Base-by-base conservation (phyloP, 2,888 invertebrate species). In the Dysmachus trigonus region DNA sequence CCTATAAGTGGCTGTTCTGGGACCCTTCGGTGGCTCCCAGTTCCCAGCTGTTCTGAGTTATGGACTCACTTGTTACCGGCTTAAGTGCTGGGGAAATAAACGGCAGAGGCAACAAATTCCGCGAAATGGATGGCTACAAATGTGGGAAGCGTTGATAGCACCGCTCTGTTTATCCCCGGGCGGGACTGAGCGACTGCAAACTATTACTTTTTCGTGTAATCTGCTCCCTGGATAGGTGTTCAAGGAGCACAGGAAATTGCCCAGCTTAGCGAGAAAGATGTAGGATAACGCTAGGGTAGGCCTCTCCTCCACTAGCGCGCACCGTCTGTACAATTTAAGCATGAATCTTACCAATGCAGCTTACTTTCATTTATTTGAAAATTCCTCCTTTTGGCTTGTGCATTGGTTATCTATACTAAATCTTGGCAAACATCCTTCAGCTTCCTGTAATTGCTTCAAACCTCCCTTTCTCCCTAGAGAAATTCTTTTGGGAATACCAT, bases 31-130 rank as follows among this genome's bases (percentile, higher is more conserved):
- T n/a, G 4, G 38, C 38, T 41, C 38, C 13, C 27, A 79, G 41
- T 2, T 22, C 27, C 27, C 79, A 35, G 73, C 47, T 18, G 79
- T 79, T 41, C 30, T 51, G 41, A 79, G 79, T 79, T 79, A 79
- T 79, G 41, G 41, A 51, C 79, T 76, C 47, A 47, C 79, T 79
- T 76, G 76, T 51, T 79, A 51, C 79, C 51, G 22, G 30, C 76
- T 18, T 41, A 76, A 76, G 22, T 47, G 51, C 30, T 30, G 27
- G 47, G 47, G 51, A 38, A 51, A 79, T 79, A 47, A 79, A 47
- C 27, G 79, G 22, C 79, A 79, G 79, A 31, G 31, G 79, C 79
- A 47, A 79, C 79, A 79, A 41, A 79, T 79, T 79, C 30, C 79
- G 33, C 38, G 51, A 38, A 76, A 76, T 38, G 62, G 62, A 62